Evolutionary conservation across 2,797 vertebrate genomes (phyloP), one percentile per base, ranked within the genome.

Genomic region (Betta splendens): DNA sequence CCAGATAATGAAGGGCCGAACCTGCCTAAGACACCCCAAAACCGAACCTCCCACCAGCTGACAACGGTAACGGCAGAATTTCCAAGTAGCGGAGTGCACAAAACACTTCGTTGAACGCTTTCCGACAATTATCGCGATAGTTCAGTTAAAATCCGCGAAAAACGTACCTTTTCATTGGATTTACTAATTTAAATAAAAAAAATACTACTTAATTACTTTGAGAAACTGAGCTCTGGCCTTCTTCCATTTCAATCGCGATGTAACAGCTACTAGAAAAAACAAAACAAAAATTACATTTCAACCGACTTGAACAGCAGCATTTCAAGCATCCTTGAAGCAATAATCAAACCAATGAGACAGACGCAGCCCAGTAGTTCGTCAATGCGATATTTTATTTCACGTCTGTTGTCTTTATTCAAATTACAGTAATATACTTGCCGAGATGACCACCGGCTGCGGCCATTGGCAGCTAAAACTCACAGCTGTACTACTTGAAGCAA

Each of bases 371-470:
- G 54, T 47, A 48, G 73, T 85, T 87, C 71, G 85, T 90, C 87
- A 89, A 87, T 74, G 87, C 76, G 84, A 87, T 87, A 81, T 83
- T 89, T 91, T 83, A 89, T 88, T 89, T 80, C 72, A 86, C 64
- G 81, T 87, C 83, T 86, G 77, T 89, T 78, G 83, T 87, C 86
- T 89, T 89, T 84, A 86, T 71, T 90, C 80, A 88, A 89, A 88
- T 89, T 80, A 91, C 87, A 89, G 87, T 86, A 88, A 86, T 83
- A 84, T 85, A 81, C 65, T 87, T 80, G 86, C 87, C 79, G 85
- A 86, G 86, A 88, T 87, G 81, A 86, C 80, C 73, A 65, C 66
- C 75, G 45, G 84, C 84, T 85, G 84, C 77, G 87, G 84, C 78
- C 79, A n/a, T 72, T 72, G 71, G 80, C 81, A 84, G 81, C 85